Percentiles rank a stretch among this genome's conserved stretches.
Evolutionary conservation across 2,888 invertebrate species (phyloP).

Genomic region (Drosophila emarginata): DNA sequence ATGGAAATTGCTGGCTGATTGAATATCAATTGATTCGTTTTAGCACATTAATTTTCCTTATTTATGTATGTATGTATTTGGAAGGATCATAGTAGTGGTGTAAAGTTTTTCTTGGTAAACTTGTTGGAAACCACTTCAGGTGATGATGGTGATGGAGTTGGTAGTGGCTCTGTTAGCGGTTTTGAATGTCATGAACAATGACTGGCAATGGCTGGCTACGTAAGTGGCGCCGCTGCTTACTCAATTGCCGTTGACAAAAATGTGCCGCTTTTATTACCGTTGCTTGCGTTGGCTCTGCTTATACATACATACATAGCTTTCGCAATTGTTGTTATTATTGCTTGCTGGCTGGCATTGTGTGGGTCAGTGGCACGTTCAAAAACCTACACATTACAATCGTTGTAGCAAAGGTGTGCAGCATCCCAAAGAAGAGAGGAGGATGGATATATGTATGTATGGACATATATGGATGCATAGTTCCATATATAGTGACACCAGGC

Average conservation of each 20-base stretch:
- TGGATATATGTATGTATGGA: neutral
- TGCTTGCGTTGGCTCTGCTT: slow-evolving; percentile 33
- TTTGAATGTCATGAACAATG: slow-evolving; percentile 79
- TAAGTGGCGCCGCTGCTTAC: slow-evolving; percentile 55
- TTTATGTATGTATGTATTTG: neutral
- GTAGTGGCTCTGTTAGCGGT: slow-evolving; percentile 13
- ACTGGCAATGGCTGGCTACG: slow-evolving; percentile 40
- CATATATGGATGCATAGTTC: too few species aligned
- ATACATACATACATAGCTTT: slow-evolving; percentile 44
- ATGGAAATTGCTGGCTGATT: neutral
- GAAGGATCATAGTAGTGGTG: neutral
- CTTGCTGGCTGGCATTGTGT: slow-evolving; percentile 44
- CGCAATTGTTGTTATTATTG: slow-evolving; percentile 49
- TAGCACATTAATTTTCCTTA: slow-evolving; percentile 6
- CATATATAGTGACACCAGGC: too few species aligned
- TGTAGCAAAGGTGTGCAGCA: slow-evolving; percentile 22
- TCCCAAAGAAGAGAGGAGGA: slow-evolving; percentile 13
- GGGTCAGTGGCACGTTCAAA: slow-evolving; percentile 72
- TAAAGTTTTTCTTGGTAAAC: neutral
- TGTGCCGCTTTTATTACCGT: slow-evolving; percentile 52
- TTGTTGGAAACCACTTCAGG: slow-evolving; percentile 8
- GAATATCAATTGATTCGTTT: slow-evolving; percentile 43
- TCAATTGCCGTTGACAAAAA: slow-evolving; percentile 71
- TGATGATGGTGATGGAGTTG: neutral
- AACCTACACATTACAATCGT: slow-evolving; percentile 12